Percentiles rank a stretch among this genome's conserved stretches.
Evolutionary conservation across 2,888 invertebrate genomes (phyloP).

Genomic region (Entomobrya multifasciata): DNA sequence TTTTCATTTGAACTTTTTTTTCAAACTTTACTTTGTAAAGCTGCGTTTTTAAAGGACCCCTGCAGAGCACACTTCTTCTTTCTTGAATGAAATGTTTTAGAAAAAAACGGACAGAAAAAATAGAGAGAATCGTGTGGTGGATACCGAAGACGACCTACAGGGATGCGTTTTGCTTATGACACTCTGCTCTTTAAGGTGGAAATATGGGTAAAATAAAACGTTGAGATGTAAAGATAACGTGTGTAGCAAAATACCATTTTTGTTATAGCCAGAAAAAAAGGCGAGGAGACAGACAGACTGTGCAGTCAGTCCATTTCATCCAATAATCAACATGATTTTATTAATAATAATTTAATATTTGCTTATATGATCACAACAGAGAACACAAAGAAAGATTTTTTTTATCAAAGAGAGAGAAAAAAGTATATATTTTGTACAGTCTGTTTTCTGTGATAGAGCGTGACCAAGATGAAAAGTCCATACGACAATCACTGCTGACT

Average conservation of each 20-base stretch:
- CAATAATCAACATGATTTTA: conserved; percentile 45
- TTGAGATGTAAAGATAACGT: not conserved
- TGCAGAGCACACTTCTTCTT: conserved; percentile 43
- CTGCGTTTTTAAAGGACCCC: conserved; percentile 47
- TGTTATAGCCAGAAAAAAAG: not conserved
- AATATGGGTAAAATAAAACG: conserved; percentile 45
- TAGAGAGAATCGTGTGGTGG: conserved; percentile 24
- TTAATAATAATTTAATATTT: conserved; percentile 52
- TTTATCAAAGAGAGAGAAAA: not conserved
- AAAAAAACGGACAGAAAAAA: conserved; percentile 39
- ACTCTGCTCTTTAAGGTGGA: conserved; percentile 14
- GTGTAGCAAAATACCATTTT: not conserved
- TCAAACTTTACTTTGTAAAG: conserved; percentile 5
- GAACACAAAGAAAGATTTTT: not conserved
- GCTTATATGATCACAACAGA: conserved; percentile 49
- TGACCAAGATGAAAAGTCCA: conserved; percentile 42
- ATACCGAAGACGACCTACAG: conserved; percentile 64
- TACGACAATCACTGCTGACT: conserved; percentile 23
- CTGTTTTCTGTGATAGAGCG: conserved; percentile 33
- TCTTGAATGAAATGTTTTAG: conserved; percentile 48
- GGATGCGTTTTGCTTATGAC: conserved; percentile 67
- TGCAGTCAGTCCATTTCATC: conserved; percentile 34
- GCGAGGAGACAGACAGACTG: conserved; percentile 24
- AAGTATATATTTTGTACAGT: not conserved
- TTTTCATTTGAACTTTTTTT: conserved; percentile 36